These are phyloP conservation scores for Temnothorax unifasciatus DNA, from an alignment of 2,888 invertebrate genomes.

Conservation along the genomic window DNA sequence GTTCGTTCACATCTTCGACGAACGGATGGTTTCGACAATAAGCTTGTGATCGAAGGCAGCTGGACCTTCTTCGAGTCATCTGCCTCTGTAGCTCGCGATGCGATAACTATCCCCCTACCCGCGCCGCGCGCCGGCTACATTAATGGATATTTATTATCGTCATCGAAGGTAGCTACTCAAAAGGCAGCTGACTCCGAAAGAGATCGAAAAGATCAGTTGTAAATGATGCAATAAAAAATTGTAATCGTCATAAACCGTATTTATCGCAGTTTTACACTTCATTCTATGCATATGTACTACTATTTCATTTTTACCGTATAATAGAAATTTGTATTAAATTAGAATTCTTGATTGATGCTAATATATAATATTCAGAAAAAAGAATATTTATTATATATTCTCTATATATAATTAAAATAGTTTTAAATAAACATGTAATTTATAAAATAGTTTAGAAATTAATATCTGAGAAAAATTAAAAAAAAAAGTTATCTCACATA, in stretches of 20 bases:
- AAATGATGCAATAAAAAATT: constrained; percentile 62
- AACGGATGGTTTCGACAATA: constrained; percentile 75
- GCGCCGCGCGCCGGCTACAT: constrained; percentile 70
- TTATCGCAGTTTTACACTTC: constrained; percentile 1
- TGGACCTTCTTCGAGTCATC: constrained; percentile 85
- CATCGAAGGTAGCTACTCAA: constrained; percentile 77
- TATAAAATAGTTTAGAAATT: background rate
- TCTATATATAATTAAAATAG: background rate
- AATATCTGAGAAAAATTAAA: background rate
- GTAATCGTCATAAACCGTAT: constrained; percentile 12
- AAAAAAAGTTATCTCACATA: background rate
- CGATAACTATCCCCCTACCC: constrained; percentile 84
- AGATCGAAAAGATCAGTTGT: constrained; percentile 60
- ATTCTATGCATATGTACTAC: background rate
- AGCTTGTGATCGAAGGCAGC: constrained; percentile 82
- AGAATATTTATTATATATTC: too few species aligned
- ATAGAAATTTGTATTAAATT: constrained; percentile 2
- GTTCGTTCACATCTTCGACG: constrained; percentile 64
- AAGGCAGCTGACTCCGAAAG: constrained; percentile 73
- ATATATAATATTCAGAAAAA: background rate
- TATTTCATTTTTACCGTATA: background rate
- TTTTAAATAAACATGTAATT: background rate
- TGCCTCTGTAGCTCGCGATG: constrained; percentile 83
- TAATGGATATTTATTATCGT: constrained; percentile 86
- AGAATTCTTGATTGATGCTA: background rate